Evolutionary conservation across 2,113 vertebrate species (phyloP).

Genomic region (Austrofundulus limnaeus): DNA sequence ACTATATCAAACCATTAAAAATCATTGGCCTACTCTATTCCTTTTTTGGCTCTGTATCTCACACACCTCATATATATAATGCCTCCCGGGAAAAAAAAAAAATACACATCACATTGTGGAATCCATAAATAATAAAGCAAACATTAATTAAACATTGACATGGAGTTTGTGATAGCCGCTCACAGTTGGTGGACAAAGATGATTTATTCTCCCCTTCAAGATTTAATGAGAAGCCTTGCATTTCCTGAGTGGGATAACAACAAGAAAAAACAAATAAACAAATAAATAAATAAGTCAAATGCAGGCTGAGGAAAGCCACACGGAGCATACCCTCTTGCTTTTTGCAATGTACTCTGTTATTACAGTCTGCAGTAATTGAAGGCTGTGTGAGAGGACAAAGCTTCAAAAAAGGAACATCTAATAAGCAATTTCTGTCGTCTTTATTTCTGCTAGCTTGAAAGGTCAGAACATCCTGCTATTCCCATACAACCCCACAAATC

Average conservation of each 20-base stretch:
- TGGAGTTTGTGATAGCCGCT: slow-evolving; percentile 57
- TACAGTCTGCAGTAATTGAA: slow-evolving; percentile 41
- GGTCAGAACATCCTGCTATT: slow-evolving; percentile 7
- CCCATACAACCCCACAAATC: neutral
- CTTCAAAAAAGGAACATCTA: slow-evolving; percentile 35
- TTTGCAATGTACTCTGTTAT: slow-evolving; percentile 51
- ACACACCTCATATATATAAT: slow-evolving; percentile 26
- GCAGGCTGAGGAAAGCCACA: slow-evolving; percentile 40
- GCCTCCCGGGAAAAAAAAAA: slow-evolving; percentile 17
- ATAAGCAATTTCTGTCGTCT: slow-evolving; percentile 30
- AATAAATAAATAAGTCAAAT: slow-evolving; percentile 46
- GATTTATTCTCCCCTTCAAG: slow-evolving; percentile 43
- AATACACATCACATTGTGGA: slow-evolving; percentile 44
- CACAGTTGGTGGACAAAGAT: slow-evolving; percentile 49
- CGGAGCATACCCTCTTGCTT: slow-evolving; percentile 50
- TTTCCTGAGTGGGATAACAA: slow-evolving; percentile 53
- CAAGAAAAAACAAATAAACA: slow-evolving; percentile 32
- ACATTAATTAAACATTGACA: slow-evolving; percentile 75
- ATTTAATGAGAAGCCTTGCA: slow-evolving; percentile 66
- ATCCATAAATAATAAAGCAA: slow-evolving; percentile 71
- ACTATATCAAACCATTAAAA: neutral
- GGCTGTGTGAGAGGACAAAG: slow-evolving; percentile 29
- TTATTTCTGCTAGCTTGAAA: slow-evolving; percentile 38
- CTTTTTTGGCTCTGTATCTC: slow-evolving; percentile 14
- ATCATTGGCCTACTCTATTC: neutral